Evolutionary conservation across 2,113 vertebrate genomes (phyloP).

Genomic region (Rallus limicola): DNA sequence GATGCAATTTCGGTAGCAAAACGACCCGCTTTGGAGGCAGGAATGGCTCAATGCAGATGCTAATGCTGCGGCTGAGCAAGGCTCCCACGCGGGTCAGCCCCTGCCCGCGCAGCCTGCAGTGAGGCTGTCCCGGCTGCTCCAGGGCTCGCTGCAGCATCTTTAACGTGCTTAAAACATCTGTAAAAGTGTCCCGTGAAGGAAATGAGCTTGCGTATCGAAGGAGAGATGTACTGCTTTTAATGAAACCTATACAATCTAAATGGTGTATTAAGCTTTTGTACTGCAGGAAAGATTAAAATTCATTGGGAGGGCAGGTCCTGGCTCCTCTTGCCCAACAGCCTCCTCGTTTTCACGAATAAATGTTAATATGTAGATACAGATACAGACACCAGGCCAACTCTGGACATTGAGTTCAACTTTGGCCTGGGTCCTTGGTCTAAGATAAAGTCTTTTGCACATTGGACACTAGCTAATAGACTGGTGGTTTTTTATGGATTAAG

Average conservation of each 20-base stretch:
- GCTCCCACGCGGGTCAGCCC: accelerated
- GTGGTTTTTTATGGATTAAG: not conserved
- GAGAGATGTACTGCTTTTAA: not conserved
- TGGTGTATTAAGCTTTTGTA: not conserved
- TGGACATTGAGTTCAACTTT: not conserved
- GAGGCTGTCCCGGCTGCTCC: not conserved
- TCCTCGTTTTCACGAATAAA: not conserved
- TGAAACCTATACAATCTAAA: not conserved
- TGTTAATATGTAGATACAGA: not conserved
- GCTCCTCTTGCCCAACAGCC: not conserved
- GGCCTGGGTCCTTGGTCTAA: not conserved
- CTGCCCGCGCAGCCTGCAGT: not conserved
- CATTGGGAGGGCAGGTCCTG: not conserved
- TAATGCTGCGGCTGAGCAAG: accelerated
- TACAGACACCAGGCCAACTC: not conserved
- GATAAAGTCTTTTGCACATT: not conserved
- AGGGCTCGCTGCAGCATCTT: not conserved
- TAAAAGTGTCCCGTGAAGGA: not conserved
- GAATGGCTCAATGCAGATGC: not conserved
- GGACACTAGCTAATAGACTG: not conserved
- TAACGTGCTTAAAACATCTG: not conserved
- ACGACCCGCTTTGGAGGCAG: not conserved
- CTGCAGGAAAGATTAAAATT: not conserved
- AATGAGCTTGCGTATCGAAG: not conserved
- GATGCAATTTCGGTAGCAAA: not conserved